Percentiles rank a stretch among this genome's conserved stretches.
phyloP scores from a whole-genome alignment of 2,888 invertebrate genomes.

The Microdon myrmicae region DNA sequence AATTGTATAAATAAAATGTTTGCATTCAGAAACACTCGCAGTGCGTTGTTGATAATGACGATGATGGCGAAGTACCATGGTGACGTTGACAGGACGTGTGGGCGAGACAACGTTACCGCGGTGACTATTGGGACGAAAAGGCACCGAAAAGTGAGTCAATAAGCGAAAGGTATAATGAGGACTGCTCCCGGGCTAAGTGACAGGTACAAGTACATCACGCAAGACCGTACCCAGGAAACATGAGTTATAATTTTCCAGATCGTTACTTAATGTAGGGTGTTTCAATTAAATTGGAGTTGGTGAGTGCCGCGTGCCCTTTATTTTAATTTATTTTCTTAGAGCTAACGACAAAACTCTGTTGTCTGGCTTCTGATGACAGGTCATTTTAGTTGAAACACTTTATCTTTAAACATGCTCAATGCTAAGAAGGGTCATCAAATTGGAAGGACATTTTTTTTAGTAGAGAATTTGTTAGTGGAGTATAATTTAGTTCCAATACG shows the following conservation, averaged over 20 bases:
- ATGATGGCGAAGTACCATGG: conserved; percentile 29
- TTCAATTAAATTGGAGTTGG: neutral
- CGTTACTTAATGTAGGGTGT: conserved; percentile 28
- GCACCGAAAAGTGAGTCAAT: conserved; percentile 29
- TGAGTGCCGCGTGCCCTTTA: conserved; percentile 6
- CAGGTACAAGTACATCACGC: too few species aligned
- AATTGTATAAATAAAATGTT: conserved; percentile 48
- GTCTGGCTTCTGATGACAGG: too few species aligned
- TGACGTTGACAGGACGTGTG: conserved; percentile 11
- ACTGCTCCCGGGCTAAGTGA: conserved; percentile 21
- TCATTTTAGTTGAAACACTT: too few species aligned
- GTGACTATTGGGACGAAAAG: conserved; percentile 4
- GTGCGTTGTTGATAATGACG: conserved; percentile 45
- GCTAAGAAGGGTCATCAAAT: too few species aligned
- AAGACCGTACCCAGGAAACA: too few species aligned
- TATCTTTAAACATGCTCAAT: too few species aligned
- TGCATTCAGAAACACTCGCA: conserved; percentile 45
- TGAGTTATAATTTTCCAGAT: conserved; percentile 30
- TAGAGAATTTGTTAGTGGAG: neutral
- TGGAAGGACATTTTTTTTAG: neutral
- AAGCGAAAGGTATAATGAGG: conserved; percentile 33
- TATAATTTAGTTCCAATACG: conserved; percentile 4
- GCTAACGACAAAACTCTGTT: too few species aligned
- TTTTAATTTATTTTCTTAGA: conserved; percentile 17
- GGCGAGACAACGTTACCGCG: neutral